Evolutionary conservation across 1,140 invertebrate species (phyloP), one percentile per base, ranked within the genome.

Genomic region (Drosophila arawakana): DNA sequence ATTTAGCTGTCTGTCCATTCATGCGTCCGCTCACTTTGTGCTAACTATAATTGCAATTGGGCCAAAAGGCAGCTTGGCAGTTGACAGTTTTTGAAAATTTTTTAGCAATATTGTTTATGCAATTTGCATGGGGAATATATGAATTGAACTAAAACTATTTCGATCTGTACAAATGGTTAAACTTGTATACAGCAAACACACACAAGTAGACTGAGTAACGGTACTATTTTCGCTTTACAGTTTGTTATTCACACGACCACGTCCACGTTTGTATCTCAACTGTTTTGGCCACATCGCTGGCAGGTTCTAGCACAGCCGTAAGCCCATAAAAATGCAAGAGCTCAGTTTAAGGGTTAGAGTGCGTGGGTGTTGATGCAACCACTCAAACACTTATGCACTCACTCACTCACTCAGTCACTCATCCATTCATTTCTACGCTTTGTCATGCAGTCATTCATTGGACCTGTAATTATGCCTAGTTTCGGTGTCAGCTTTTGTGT

Each of bases 311-410:
- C 67, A 18, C 67, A 78, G 52, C 52, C 54, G 72, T 78, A 86
- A 86, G 82, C 83, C 83, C 83, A 84, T 89, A 88, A 80, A 88
- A 88, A 88, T 84, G 83, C 83, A 84, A 78, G 69, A 73, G 83
- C 73, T 41, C 60, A 50, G 55, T 41, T 18, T 10, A 39, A 58
- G 60, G 73, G 65, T 59, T 71, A 47, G 54, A 37, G 58, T 59
- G 62, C 43, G 73, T 71, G 50, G 76, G 61, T 21, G 50, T 71
- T 18, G 34, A 37, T 75, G 68, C 47, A 68, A 68, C 25, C 66
- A 73, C 47, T 73, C 74, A 67, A 21, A 66, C 67, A 70, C n/a
- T 25, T 41, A 63, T 7, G 73, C 61, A 68, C 30, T 39, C 68
- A 63, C 11, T 62, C 43, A 46, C 41, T 21, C 68, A 49, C 9